Conservation (phyloP, 2,888 invertebrate genomes). For the Drosophila cognata region DNA sequence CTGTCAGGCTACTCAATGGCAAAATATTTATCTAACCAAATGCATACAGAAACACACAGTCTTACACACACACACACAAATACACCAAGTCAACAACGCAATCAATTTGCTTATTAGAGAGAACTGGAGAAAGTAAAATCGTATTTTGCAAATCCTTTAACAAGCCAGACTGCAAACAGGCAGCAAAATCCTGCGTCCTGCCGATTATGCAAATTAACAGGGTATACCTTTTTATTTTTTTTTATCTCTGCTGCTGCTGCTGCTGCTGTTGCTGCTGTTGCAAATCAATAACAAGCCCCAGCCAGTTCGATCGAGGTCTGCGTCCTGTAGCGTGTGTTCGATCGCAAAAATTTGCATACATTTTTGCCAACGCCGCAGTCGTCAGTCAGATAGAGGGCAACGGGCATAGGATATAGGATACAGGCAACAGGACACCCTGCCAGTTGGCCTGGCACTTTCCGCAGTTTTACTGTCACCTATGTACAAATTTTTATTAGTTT, state of each 20-base stretch:
- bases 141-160: slow-evolving; percentile 71
- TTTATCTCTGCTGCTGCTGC: background rate
- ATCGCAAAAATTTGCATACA: slow-evolving; percentile 70
- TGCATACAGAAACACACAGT: slow-evolving; percentile 42
- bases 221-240: slow-evolving; percentile 31
- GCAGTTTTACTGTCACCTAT: slow-evolving; percentile 62
- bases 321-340: slow-evolving; percentile 28
- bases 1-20: slow-evolving; percentile 65
- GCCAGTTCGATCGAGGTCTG: slow-evolving; percentile 41
- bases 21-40: slow-evolving; percentile 74
- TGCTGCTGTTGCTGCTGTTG: slow-evolving; percentile 10
- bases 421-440: slow-evolving; percentile 27
- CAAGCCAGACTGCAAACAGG: slow-evolving; percentile 58
- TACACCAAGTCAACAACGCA: slow-evolving; percentile 70
- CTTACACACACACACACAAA: slow-evolving; percentile 16
- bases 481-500: slow-evolving; percentile 73
- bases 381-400: slow-evolving; percentile 5
- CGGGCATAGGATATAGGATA: background rate
- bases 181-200: slow-evolving; percentile 43
- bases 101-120: slow-evolving; percentile 64
- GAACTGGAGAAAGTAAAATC: slow-evolving; percentile 61
- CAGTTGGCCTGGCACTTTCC: slow-evolving; percentile 14
- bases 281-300: slow-evolving; percentile 64
- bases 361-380: slow-evolving; percentile 45
- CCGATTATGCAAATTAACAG: slow-evolving; percentile 75